Base-by-base conservation (phyloP, 2,888 invertebrate genomes). In the Unio delphinus region DNA sequence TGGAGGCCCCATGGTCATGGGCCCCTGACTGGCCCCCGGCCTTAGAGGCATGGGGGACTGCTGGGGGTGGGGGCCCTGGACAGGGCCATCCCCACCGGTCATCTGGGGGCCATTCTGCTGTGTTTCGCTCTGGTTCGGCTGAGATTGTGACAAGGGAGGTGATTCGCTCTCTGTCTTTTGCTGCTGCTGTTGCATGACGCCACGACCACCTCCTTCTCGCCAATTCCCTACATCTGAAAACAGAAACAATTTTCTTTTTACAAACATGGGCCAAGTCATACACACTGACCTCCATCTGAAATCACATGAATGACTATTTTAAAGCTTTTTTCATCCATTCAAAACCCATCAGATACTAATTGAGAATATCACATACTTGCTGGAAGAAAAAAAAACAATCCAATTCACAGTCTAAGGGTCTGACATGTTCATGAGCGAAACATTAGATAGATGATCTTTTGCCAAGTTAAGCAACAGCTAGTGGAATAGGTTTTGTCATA, bases 191-290 rank as follows among this genome's bases (percentile, higher is more conserved):
- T 83, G 87, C 81, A 87, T 84, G 75, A 86, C 89, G 77, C 88
- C 89, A 82, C 90, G 86, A 66, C 90, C 93, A 87, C 95, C 96
- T 92, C 95, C 95, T 93, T 93, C 94, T 91, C 94, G 94, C 95
- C 95, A 95, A 88, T 94, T 95, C 92, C 95, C 95, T 92, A 96
- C 95, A 90, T 95, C 94, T 90, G 60, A 6, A 71, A 66, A 61
- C 61, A 15, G 60, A 67, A 54, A 23, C 4, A n/a, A 11, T 26
- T 59, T 18, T 11, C 4, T 11, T 45, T 34, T 8, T 45, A 45
- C 11, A 45, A 45, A 45, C 45, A 45, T 11, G 45, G 45, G 15
- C 15, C 2, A 45, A 45, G 45, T 45, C 15, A 11, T 45, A 45
- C 15, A 45, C 45, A 45, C 0, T 45, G 45, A 45, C 45, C 45